Conservation (phyloP, 2,888 invertebrate species). For the Andricus quercusramuli region DNA sequence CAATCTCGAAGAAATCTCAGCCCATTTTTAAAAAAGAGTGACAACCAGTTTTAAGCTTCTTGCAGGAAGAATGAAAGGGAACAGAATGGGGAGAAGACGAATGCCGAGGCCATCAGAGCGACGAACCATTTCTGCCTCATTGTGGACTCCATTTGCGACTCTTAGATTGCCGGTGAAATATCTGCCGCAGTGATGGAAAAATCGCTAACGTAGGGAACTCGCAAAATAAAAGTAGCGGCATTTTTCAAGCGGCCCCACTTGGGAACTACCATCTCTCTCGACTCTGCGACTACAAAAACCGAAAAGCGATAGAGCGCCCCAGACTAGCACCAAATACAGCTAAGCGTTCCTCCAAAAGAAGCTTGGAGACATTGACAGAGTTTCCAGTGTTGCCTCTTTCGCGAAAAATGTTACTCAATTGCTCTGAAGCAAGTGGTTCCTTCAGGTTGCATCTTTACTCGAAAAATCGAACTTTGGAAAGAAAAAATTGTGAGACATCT, state of each 20-base stretch:
- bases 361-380: slow-evolving; percentile 75
- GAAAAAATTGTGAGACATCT: slow-evolving; percentile 36
- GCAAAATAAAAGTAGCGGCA: slow-evolving; percentile 77
- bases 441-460: slow-evolving; percentile 31
- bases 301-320: slow-evolving; percentile 71
- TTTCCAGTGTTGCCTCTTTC: slow-evolving; percentile 65
- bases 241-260: slow-evolving; percentile 69
- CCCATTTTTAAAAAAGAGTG: slow-evolving; percentile 37
- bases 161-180: slow-evolving; percentile 78
- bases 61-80: slow-evolving; percentile 40
- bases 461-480: slow-evolving; percentile 38
- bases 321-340: slow-evolving; percentile 56
- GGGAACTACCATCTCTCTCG: slow-evolving; percentile 53
- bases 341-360: slow-evolving; percentile 69
- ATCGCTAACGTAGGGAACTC: slow-evolving; percentile 76
- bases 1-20: neutral
- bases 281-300: slow-evolving; percentile 67
- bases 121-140: slow-evolving; percentile 77
- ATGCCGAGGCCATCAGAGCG: slow-evolving; percentile 73
- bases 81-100: slow-evolving; percentile 72
- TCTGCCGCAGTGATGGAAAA: slow-evolving; percentile 77
- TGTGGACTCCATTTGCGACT: slow-evolving; percentile 78
- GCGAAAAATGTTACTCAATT: slow-evolving; percentile 72
- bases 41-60: neutral
- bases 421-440: slow-evolving; percentile 53